A percentile compares a stretch with the other conserved stretches of the same genome.
These are phyloP conservation scores for Patella caerulea DNA, from an alignment of 2,888 invertebrate species.

Conservation along the genomic window DNA sequence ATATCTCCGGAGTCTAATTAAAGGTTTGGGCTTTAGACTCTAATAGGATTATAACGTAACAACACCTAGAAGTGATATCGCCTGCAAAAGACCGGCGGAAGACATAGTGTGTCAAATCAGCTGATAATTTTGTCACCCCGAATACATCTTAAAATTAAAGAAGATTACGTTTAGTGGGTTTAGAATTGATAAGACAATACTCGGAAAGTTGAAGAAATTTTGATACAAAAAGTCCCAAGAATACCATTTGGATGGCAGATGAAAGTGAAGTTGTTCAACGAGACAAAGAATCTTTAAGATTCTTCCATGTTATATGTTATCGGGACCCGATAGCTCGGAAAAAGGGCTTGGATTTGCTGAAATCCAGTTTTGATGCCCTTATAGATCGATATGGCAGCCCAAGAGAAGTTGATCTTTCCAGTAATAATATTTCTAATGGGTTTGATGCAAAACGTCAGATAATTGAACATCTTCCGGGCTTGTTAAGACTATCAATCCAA, in stretches of 20 bases:
- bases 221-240: no score
- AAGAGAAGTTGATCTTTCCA: conserved; percentile 7
- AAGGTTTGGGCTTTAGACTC: no score
- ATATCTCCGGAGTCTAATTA: no score
- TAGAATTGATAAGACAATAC: no score
- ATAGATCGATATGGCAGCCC: conserved; percentile 51
- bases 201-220: no score
- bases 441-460: conserved; percentile 72
- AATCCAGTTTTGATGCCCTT: conserved; percentile 42
- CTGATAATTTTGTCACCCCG: no score
- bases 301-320: conserved; percentile 39
- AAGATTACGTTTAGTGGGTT: no score
- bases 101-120: no score
- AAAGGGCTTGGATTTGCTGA: conserved; percentile 36
- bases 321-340: conserved; percentile 36
- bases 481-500: conserved; percentile 76
- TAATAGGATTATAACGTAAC: no score
- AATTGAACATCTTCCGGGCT: conserved; percentile 75
- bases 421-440: conserved; percentile 23
- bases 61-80: no score
- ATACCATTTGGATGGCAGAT: conserved; percentile 32
- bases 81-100: no score
- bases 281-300: conserved; percentile 41
- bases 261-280: conserved; percentile 15
- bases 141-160: no score